A percentile compares a stretch with the other conserved stretches of the same genome.
Conservation (phyloP, 2,888 invertebrate genomes). For the Electrophaes corylata region DNA sequence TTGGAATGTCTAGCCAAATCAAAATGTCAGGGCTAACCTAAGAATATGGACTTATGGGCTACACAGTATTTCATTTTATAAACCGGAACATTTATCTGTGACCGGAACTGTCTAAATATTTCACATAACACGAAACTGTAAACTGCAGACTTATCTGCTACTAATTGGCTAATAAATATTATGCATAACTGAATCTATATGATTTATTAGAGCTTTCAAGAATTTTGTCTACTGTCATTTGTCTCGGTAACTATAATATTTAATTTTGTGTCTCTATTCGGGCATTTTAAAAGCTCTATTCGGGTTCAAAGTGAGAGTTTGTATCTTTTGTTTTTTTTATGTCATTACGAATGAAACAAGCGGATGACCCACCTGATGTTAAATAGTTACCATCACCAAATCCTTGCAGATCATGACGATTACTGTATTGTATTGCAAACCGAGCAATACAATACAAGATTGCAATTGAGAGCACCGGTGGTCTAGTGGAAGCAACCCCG, state of each 20-base stretch:
- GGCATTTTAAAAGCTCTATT: background rate
- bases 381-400: too few relatives aligned
- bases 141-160: conserved; percentile 3
- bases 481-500: too few relatives aligned
- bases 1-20: conserved; percentile 27
- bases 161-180: background rate
- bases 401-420: too few relatives aligned
- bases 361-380: too few relatives aligned
- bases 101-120: conserved; percentile 45
- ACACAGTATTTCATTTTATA: conserved; percentile 34
- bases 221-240: background rate
- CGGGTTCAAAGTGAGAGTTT: too few relatives aligned
- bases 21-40: conserved; percentile 52
- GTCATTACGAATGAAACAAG: too few relatives aligned
- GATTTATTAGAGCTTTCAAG: background rate
- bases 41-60: too few relatives aligned
- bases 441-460: too few relatives aligned
- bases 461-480: too few relatives aligned
- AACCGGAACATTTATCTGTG: background rate
- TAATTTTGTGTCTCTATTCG: background rate
- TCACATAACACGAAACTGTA: conserved; percentile 15
- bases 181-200: background rate
- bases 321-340: too few relatives aligned
- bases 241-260: background rate
- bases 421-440: too few relatives aligned